phyloP scores from a whole-genome alignment of 2,888 invertebrate species.

The Parnassius mnemosyne region DNA sequence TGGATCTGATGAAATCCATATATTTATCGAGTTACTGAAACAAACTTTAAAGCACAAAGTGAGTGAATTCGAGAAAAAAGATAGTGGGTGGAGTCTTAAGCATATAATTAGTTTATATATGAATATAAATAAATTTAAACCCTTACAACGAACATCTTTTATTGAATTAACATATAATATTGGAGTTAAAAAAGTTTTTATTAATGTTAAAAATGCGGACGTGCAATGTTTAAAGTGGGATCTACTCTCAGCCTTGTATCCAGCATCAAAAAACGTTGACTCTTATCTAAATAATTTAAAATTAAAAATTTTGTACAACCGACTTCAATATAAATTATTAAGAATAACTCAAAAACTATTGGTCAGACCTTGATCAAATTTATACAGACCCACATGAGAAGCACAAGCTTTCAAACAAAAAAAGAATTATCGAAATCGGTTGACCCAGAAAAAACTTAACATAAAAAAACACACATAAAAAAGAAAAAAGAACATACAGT shows the following conservation, averaged over 20 bases:
- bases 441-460: too few relatives aligned
- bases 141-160: constrained; percentile 30
- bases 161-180: constrained; percentile 35
- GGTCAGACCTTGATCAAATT: too few relatives aligned
- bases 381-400: too few relatives aligned
- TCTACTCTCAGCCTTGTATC: constrained; percentile 36
- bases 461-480: too few relatives aligned
- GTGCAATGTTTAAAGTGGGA: constrained; percentile 35
- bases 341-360: too few relatives aligned
- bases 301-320: too few relatives aligned
- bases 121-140: constrained; percentile 35
- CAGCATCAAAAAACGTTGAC: constrained; percentile 28
- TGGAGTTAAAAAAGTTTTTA: constrained; percentile 33
- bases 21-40: too few relatives aligned
- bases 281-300: constrained; percentile 24
- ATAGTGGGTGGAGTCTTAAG: constrained; percentile 34
- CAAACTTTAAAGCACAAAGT: constrained; percentile 20
- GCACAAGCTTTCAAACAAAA: too few relatives aligned
- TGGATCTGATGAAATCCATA: neutral
- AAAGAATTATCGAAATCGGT: too few relatives aligned
- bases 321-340: too few relatives aligned
- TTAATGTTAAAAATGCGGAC: constrained; percentile 37
- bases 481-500: too few relatives aligned
- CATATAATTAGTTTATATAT: constrained; percentile 30
- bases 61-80: constrained; percentile 34